Percentiles rank a stretch among this genome's conserved stretches.
phyloP scores from a whole-genome alignment of 2,113 vertebrate species.

The Misgurnus mizolepis region DNA sequence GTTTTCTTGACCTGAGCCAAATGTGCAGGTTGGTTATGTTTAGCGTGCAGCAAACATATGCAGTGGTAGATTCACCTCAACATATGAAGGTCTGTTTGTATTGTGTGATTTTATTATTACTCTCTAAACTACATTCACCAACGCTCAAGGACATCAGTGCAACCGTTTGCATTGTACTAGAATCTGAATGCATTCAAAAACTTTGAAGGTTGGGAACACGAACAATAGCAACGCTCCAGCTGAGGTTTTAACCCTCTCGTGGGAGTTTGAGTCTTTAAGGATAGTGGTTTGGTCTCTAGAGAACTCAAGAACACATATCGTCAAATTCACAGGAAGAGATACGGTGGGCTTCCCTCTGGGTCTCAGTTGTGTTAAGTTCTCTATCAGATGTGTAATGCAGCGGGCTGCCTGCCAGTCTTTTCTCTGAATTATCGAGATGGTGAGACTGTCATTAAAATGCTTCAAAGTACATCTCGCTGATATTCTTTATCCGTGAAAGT shows the following conservation, averaged over 20 bases:
- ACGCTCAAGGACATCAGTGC: neutral
- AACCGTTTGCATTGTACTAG: neutral
- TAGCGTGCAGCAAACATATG: neutral
- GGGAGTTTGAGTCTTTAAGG: slow-evolving; percentile 34
- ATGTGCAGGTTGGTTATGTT: neutral
- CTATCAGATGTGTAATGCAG: slow-evolving; percentile 32
- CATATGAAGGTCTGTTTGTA: neutral
- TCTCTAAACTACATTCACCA: neutral
- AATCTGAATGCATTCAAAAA: neutral
- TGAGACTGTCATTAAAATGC: slow-evolving; percentile 24
- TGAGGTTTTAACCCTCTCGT: slow-evolving; percentile 12
- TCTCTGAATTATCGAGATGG: slow-evolving; percentile 17
- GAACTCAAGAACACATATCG: neutral
- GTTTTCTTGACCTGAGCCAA: slow-evolving; percentile 26
- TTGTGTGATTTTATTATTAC: neutral
- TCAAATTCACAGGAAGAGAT: slow-evolving; percentile 24
- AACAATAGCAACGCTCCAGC: neutral
- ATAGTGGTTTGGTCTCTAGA: slow-evolving; percentile 12
- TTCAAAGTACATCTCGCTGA: slow-evolving; percentile 32
- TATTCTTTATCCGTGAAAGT: neutral
- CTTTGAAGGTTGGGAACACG: neutral
- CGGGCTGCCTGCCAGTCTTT: slow-evolving; percentile 11
- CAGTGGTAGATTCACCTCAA: neutral
- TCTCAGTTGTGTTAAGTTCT: slow-evolving; percentile 8
- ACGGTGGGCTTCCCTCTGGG: neutral